These are phyloP conservation scores for Melolontha melolontha DNA, from an alignment of 2,888 invertebrate genomes.

Conservation along the genomic window DNA sequence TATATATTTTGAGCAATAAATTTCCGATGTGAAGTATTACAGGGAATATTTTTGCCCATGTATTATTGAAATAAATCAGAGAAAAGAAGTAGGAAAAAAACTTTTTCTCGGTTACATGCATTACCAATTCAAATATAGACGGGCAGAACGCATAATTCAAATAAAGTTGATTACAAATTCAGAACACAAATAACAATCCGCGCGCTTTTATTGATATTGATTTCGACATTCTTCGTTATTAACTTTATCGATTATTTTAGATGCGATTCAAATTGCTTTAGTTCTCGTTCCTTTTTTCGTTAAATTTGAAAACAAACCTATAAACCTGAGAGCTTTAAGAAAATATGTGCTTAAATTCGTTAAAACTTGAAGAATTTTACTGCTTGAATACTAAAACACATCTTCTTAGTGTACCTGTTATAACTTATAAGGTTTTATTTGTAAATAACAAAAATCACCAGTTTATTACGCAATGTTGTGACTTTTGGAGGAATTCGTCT, in stretches of 20 bases:
- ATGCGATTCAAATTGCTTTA: slow-evolving; percentile 10
- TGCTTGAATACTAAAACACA: too few relatives aligned
- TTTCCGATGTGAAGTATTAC: slow-evolving; percentile 46
- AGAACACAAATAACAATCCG: slow-evolving; percentile 38
- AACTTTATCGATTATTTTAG: slow-evolving; percentile 30
- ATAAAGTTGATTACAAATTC: slow-evolving; percentile 36
- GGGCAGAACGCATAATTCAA: slow-evolving; percentile 46
- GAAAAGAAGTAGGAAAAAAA: slow-evolving; percentile 31
- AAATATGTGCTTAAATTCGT: too few relatives aligned
- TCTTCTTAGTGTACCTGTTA: too few relatives aligned
- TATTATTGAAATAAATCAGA: slow-evolving; percentile 49
- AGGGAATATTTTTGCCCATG: slow-evolving; percentile 45
- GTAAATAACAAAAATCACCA: too few relatives aligned
- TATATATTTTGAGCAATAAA: slow-evolving; percentile 46
- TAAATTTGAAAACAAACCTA: slow-evolving; percentile 12
- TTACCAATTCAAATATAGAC: slow-evolving; percentile 51
- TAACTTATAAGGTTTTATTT: too few relatives aligned
- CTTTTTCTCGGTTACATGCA: slow-evolving; percentile 47
- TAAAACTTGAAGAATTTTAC: too few relatives aligned
- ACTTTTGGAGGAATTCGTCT: too few relatives aligned
- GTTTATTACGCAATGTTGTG: too few relatives aligned
- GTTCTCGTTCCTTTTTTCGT: not conserved
- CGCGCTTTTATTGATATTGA: slow-evolving; percentile 29
- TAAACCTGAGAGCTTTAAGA: not conserved
- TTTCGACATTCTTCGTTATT: slow-evolving; percentile 27